Evolutionary conservation across 2,113 vertebrate species (phyloP), one percentile per base, ranked within the genome.

Genomic region (Peromyscus polionotus): DNA sequence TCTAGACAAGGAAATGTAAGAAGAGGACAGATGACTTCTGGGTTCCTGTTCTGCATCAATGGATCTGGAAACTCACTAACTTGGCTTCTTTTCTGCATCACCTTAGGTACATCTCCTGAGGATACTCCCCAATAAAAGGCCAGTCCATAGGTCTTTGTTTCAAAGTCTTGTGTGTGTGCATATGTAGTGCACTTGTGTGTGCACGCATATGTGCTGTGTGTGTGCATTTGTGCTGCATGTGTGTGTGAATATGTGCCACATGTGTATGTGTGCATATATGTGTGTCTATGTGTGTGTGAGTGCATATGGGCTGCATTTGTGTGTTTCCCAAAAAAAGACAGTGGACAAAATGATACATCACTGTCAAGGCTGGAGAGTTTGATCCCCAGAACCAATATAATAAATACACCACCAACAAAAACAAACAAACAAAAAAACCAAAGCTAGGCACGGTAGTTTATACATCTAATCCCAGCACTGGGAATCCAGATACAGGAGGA

Each of bases 251-350:
- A 63, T 24, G 59, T 72, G 36, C 19, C 33, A n/a, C 17, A 70
- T 70, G 33, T 70, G 14, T 8, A n/a, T 70, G 7, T 36, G 33
- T 70, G 31, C 36, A 16, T 70, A 16, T 22, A 31, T 72, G 16
- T 36, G 14, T 36, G 3, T 2, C 1, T 68, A 12, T 68, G 65
- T 33, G 28, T 13, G 45, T 68, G 9, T 57, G 54, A 65, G 0
- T 1, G 4, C 75, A 26, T 20, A 31, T 77, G 54, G 36, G 19
- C 45, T 54, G 31, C 17, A 2, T 48, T 2, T 75, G 7, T 9
- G 22, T 77, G 75, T 77, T 77, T 77, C 45, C 54, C 36, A 39
- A 83, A 61, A 61, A 26, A 54, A 94, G 45, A 95, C n/a, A 14
- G 5, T 1, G 12, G 63, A 5, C 20, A 42, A 3, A 39, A 20